Evolutionary conservation across 2,888 invertebrate genomes (phyloP).

Genomic region (Nemurella pictetii): DNA sequence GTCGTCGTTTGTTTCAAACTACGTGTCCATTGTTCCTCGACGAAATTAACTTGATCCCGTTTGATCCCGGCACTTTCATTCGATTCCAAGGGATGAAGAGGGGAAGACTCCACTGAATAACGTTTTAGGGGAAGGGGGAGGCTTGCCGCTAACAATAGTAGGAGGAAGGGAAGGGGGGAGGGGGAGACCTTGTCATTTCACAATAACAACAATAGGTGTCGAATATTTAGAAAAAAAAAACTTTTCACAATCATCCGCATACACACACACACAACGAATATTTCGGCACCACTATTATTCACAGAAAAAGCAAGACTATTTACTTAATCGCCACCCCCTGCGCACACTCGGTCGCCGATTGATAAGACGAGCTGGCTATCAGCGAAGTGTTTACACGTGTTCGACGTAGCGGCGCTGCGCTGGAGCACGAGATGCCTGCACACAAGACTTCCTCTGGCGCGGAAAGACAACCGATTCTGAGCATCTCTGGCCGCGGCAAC

Average conservation of each 20-base stretch:
- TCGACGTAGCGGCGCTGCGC: not conserved
- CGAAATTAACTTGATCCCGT: not conserved
- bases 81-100: conserved; percentile 19
- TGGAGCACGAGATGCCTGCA: conserved; percentile 9
- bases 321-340: conserved; percentile 13
- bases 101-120: not conserved
- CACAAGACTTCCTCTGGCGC: conserved; percentile 9
- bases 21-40: not conserved
- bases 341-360: not conserved
- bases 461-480: conserved; percentile 11
- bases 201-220: conserved; percentile 33
- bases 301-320: not conserved
- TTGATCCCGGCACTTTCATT: not conserved
- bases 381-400: conserved; percentile 16
- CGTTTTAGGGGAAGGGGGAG: conserved; percentile 20
- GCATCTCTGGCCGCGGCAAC: not conserved
- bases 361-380: not conserved
- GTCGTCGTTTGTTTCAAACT: not conserved
- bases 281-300: not conserved
- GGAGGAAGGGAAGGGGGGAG: conserved; percentile 13
- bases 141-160: conserved; percentile 17
- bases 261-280: not conserved
- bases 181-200: conserved; percentile 28
- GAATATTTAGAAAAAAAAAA: conserved; percentile 25
- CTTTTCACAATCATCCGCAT: not conserved